These are phyloP conservation scores for Gallinago nigripennis DNA, from an alignment of 2,797 vertebrate species.

Conservation along the genomic window DNA sequence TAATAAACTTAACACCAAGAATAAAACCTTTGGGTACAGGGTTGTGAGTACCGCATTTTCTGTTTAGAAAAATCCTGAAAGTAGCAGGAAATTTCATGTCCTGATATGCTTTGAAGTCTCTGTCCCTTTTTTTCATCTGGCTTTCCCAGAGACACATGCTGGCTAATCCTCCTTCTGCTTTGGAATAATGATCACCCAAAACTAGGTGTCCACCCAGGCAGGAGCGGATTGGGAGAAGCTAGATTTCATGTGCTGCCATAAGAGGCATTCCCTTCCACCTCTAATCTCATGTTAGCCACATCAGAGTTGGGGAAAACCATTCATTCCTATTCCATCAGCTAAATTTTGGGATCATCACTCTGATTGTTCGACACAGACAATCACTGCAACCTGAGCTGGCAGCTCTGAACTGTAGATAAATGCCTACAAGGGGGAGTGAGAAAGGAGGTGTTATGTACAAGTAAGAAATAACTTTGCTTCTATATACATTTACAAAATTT, in stretches of 20 bases:
- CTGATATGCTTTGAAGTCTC: background rate
- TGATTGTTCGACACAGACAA: background rate
- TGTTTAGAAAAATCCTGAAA: background rate
- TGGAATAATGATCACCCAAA: background rate
- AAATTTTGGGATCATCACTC: background rate
- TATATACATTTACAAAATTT: constrained; percentile 5
- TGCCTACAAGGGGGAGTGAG: background rate
- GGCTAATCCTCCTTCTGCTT: background rate
- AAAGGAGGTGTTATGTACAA: background rate
- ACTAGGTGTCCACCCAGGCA: background rate
- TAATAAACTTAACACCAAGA: background rate
- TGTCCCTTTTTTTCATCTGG: background rate
- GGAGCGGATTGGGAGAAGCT: background rate
- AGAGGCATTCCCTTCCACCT: background rate
- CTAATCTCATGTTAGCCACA: background rate
- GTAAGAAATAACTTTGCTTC: constrained; percentile 1
- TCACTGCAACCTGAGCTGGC: background rate
- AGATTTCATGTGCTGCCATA: background rate
- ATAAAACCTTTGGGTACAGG: background rate
- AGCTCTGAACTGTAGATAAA: background rate
- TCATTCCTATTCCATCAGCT: background rate
- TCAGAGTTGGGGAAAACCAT: background rate
- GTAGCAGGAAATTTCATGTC: background rate
- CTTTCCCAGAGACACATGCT: background rate
- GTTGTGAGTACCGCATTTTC: background rate